Evolutionary conservation across 2,113 vertebrate species (phyloP).

Genomic region (Anolis carolinensis): DNA sequence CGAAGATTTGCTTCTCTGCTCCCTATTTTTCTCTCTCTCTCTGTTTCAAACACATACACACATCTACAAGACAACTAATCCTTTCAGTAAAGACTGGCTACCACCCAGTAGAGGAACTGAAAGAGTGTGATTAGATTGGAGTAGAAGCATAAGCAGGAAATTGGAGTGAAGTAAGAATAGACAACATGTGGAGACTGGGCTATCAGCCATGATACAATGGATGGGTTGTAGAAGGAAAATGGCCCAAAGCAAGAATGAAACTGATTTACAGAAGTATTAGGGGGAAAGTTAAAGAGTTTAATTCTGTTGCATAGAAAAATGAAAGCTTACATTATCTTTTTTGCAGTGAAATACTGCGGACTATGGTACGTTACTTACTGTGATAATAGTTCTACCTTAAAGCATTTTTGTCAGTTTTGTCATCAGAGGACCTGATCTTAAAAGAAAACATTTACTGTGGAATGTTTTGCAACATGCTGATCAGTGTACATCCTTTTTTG

Average conservation of each 20-base stretch:
- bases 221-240: neutral
- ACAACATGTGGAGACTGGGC: neutral
- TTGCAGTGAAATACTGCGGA: conserved; percentile 43
- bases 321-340: conserved; percentile 44
- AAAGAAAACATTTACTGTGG: conserved; percentile 42
- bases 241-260: neutral
- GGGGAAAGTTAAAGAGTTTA: neutral
- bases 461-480: neutral
- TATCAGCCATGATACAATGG: neutral
- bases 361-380: neutral
- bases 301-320: neutral
- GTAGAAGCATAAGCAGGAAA: neutral
- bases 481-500: neutral
- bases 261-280: neutral
- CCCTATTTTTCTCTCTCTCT: neutral
- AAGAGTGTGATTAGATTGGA: conserved; percentile 10
- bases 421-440: conserved; percentile 34
- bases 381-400: neutral
- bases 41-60: neutral
- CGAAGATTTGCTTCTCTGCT: neutral
- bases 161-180: neutral
- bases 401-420: conserved; percentile 14
- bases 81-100: conserved; percentile 20
- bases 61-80: neutral
- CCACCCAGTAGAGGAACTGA: neutral